These are phyloP conservation scores for Brachyptera risi DNA, from an alignment of 2,888 invertebrate genomes.

Conservation along the genomic window DNA sequence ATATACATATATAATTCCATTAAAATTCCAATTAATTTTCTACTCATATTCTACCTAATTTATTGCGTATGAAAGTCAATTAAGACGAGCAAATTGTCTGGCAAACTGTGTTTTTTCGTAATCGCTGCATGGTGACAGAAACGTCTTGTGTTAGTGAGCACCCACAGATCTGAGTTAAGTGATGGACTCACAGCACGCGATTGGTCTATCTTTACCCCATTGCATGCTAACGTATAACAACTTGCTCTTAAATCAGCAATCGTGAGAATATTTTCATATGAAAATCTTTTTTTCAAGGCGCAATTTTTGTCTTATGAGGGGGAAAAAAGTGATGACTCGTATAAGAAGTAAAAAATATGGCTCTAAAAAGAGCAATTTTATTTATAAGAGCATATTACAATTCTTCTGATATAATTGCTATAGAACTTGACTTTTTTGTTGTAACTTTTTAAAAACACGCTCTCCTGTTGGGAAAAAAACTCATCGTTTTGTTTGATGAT, in stretches of 20 bases:
- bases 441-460: conserved; percentile 21
- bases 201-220: not conserved
- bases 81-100: too few relatives aligned
- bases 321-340: not conserved
- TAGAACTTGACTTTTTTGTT: conserved; percentile 24
- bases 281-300: not conserved
- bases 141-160: too few relatives aligned
- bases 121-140: too few relatives aligned
- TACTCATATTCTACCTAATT: too few relatives aligned
- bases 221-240: not conserved
- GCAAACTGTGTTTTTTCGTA: too few relatives aligned
- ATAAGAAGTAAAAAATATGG: not conserved
- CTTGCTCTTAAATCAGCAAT: not conserved
- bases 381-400: conserved; percentile 22
- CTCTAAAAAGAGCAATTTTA: conserved; percentile 7
- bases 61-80: too few relatives aligned
- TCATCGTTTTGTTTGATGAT: not conserved
- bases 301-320: conserved; percentile 6
- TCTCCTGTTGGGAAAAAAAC: conserved; percentile 6
- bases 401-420: conserved; percentile 28
- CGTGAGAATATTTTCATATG: conserved; percentile 21
- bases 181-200: too few relatives aligned
- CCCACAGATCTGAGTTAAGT: too few relatives aligned
- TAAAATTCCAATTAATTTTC: too few relatives aligned
- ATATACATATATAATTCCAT: too few relatives aligned